These are phyloP conservation scores for Rallus limicola DNA, from an alignment of 2,113 vertebrate species.

Conservation along the genomic window DNA sequence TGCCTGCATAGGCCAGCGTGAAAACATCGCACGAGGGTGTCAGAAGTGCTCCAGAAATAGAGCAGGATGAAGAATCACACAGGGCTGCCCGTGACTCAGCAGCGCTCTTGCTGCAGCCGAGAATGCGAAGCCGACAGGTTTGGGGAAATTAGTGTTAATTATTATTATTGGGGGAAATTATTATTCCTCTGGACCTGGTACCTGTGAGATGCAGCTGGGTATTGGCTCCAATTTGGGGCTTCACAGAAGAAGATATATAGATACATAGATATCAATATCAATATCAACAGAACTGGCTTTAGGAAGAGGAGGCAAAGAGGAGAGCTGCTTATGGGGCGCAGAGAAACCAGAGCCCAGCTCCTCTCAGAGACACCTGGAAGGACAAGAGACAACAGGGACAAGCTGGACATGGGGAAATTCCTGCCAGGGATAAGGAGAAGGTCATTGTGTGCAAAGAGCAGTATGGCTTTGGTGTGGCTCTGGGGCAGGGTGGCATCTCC, in stretches of 20 bases:
- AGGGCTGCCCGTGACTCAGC: neutral
- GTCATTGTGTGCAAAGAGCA: neutral
- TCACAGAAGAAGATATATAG: neutral
- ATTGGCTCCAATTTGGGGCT: neutral
- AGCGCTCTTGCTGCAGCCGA: neutral
- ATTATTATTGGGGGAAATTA: neutral
- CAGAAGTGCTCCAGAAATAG: conserved; percentile 4
- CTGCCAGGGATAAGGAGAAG: neutral
- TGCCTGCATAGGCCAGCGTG: neutral
- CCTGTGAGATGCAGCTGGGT: neutral
- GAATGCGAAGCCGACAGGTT: neutral
- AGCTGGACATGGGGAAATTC: neutral
- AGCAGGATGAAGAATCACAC: neutral
- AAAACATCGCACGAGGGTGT: neutral
- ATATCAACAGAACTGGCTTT: neutral
- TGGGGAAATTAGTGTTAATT: neutral
- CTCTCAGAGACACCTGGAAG: neutral
- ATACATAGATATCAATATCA: too few relatives aligned
- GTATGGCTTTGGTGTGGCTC: neutral
- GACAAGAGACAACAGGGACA: neutral
- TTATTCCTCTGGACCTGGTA: neutral
- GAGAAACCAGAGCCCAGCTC: neutral
- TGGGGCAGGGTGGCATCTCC: neutral
- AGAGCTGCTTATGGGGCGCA: neutral
- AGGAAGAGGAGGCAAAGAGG: neutral